Evolutionary conservation across 2,113 vertebrate genomes (phyloP).

Genomic region (Pituophis catenifer): DNA sequence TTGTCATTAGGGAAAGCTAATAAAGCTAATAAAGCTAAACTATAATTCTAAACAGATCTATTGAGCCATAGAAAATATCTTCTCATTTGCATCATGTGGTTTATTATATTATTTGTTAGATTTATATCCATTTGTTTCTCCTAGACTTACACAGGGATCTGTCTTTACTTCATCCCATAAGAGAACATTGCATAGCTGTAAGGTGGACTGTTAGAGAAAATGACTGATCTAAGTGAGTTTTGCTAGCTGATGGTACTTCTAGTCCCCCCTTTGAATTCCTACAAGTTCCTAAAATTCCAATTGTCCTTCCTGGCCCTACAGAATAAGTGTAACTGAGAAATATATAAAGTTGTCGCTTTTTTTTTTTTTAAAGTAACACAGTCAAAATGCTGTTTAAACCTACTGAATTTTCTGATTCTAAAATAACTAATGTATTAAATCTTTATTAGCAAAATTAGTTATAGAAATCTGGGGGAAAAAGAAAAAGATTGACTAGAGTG

Average conservation of each 20-base stretch:
- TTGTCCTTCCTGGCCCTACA: neutral
- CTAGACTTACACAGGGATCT: neutral
- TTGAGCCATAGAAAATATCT: neutral
- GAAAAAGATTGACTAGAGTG: neutral
- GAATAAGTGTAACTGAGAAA: constrained; percentile 1
- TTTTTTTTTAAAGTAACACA: neutral
- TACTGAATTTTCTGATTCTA: constrained; percentile 2
- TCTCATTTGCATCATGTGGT: neutral
- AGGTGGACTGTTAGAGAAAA: neutral
- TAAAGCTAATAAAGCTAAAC: neutral
- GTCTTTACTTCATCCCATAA: neutral
- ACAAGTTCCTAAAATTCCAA: neutral
- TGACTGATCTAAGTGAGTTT: neutral
- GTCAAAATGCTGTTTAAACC: constrained; percentile 2
- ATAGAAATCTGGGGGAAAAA: neutral
- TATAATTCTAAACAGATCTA: neutral
- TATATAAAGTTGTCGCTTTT: neutral
- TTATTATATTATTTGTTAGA: neutral
- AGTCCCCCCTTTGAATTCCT: neutral
- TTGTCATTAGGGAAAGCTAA: neutral
- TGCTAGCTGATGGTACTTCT: neutral
- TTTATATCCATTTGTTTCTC: neutral
- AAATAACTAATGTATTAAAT: neutral
- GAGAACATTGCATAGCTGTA: neutral
- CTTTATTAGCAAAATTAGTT: neutral